Evolutionary conservation across 2,888 invertebrate genomes (phyloP).

Genomic region (Cataglyphis albicans): DNA sequence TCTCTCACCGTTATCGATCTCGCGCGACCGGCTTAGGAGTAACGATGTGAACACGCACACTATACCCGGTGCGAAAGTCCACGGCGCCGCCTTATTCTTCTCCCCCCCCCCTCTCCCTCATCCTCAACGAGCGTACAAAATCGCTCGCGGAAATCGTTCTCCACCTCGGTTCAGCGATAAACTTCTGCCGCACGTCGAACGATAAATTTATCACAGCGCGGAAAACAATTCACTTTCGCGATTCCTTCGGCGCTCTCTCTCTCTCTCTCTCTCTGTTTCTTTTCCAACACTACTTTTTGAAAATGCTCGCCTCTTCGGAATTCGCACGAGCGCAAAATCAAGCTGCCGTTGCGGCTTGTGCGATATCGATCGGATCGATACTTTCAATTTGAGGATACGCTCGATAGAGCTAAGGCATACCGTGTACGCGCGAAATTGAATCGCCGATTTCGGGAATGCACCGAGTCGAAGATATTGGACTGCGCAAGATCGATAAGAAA

Average conservation of each 20-base stretch:
- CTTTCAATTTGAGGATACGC: slow-evolving; percentile 39
- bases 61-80: not conserved
- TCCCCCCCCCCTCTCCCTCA: not conserved
- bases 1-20: slow-evolving; percentile 51
- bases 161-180: slow-evolving; percentile 23
- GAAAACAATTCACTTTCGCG: slow-evolving; percentile 44
- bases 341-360: not conserved
- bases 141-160: slow-evolving; percentile 25
- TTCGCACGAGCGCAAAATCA: slow-evolving; percentile 7
- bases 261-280: not conserved
- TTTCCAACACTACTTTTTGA: slow-evolving; percentile 19
- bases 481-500: slow-evolving; percentile 21
- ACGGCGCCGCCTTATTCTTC: slow-evolving; percentile 9
- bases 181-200: slow-evolving; percentile 25
- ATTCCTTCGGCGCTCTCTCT: not conserved
- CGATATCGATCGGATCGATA: slow-evolving; percentile 50
- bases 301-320: slow-evolving; percentile 4
- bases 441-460: slow-evolving; percentile 37
- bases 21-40: slow-evolving; percentile 35
- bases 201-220: slow-evolving; percentile 38
- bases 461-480: slow-evolving; percentile 21
- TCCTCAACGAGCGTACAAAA: not conserved
- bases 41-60: slow-evolving; percentile 31
- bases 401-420: slow-evolving; percentile 10
- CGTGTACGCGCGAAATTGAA: slow-evolving; percentile 45